These are phyloP conservation scores for Melierax canorus DNA, from an alignment of 2,113 vertebrate species.

Conservation along the genomic window DNA sequence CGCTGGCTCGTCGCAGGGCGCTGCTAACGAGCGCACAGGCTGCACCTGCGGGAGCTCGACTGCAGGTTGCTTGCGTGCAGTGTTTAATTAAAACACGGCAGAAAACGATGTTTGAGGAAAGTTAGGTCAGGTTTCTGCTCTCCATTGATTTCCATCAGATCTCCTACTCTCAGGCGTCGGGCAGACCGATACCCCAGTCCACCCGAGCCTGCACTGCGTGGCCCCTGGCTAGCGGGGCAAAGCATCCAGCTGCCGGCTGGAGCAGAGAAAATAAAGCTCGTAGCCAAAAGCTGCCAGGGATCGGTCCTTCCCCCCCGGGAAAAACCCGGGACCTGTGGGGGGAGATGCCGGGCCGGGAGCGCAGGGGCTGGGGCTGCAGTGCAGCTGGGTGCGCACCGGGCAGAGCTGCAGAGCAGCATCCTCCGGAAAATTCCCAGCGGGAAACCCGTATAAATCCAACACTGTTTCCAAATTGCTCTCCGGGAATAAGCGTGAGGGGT, in stretches of 20 bases:
- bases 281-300: no score
- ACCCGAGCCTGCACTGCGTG: fast-evolving
- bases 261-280: background rate
- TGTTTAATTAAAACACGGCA: background rate
- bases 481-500: fast-evolving
- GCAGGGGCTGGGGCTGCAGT: background rate
- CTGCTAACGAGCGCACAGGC: background rate
- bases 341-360: background rate
- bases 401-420: background rate
- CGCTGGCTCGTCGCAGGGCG: fast-evolving
- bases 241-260: background rate
- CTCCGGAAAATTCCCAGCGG: fast-evolving
- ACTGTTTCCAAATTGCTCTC: background rate
- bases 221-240: background rate
- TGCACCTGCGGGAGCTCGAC: background rate
- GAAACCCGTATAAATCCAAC: background rate
- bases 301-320: fast-evolving
- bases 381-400: background rate
- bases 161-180: background rate
- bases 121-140: background rate
- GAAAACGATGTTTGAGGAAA: background rate
- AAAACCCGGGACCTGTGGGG: fast-evolving
- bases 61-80: background rate
- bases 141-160: background rate
- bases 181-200: no score